phyloP scores from a whole-genome alignment of 2,888 invertebrate species.

The Dolichopus griseipennis region DNA sequence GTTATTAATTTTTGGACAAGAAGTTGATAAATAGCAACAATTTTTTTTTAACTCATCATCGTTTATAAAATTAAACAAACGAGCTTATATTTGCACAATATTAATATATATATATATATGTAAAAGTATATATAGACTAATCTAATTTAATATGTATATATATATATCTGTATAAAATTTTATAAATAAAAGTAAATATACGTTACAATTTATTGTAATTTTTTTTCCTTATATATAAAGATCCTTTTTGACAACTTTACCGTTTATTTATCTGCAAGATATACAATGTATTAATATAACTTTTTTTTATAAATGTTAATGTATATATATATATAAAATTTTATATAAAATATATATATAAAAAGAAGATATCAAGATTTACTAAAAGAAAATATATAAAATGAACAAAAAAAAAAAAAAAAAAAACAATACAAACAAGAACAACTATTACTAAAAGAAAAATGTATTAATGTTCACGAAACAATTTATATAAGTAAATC shows the following conservation, averaged over 20 bases:
- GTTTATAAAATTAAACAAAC: neutral
- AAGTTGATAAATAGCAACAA: neutral
- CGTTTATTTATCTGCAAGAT: neutral
- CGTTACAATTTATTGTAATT: neutral
- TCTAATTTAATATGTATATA: too few relatives aligned
- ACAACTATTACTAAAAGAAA: neutral
- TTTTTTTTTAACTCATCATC: neutral
- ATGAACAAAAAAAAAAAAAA: too few relatives aligned
- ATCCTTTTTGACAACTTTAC: constrained; percentile 6
- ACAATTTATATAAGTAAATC: neutral
- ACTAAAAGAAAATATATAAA: too few relatives aligned
- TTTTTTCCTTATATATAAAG: neutral
- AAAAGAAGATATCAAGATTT: neutral
- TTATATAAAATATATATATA: neutral
- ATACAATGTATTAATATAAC: too few relatives aligned
- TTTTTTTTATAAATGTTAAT: too few relatives aligned
- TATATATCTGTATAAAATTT: too few relatives aligned
- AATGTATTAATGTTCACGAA: neutral
- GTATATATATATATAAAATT: neutral
- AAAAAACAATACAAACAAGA: neutral
- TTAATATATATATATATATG: neutral
- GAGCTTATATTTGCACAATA: neutral
- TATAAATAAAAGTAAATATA: neutral
- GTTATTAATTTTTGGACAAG: constrained; percentile 6
- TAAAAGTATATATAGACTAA: too few relatives aligned